Evolutionary conservation across 92 coral and sea anemone genomes (phyloP).

Genomic region (Meandrina meandrites): DNA sequence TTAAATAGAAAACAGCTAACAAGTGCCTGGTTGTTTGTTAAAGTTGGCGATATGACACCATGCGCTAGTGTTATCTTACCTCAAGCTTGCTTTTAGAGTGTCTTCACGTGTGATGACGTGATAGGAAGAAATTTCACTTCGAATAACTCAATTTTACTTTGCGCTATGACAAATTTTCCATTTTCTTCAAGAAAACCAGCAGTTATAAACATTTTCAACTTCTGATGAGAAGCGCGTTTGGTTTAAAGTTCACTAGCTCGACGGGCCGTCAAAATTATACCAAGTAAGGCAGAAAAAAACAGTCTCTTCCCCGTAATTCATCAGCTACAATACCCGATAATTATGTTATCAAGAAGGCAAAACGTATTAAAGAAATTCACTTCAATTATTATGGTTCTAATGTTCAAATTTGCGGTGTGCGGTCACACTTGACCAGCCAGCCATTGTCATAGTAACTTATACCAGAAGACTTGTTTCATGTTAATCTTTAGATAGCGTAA

Average conservation of each 20-base stretch:
- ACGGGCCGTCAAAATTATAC: neutral
- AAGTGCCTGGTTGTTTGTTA: neutral
- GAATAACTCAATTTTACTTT: neutral
- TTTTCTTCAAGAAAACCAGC: neutral
- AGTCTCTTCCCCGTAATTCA: neutral
- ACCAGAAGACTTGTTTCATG: neutral
- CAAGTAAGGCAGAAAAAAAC: neutral
- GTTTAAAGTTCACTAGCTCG: neutral
- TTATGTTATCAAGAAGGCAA: neutral
- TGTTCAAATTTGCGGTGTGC: neutral
- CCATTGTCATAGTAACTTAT: neutral
- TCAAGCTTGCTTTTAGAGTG: slow-evolving; percentile 24
- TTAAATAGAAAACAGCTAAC: slow-evolving; percentile 41
- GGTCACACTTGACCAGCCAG: slow-evolving; percentile 5
- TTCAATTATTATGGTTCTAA: neutral
- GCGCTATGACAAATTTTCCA: neutral
- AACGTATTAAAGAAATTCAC: neutral
- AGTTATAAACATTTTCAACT: neutral
- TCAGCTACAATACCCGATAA: neutral
- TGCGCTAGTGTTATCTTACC: slow-evolving; percentile 18
- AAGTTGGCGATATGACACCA: slow-evolving; percentile 24
- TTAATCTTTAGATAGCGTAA: slow-evolving; percentile 11
- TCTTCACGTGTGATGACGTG: slow-evolving; percentile 45
- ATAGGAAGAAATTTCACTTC: neutral
- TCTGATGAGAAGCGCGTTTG: neutral